Evolutionary conservation across 2,113 vertebrate species (phyloP).

Genomic region (Anser brachyrhynchus): DNA sequence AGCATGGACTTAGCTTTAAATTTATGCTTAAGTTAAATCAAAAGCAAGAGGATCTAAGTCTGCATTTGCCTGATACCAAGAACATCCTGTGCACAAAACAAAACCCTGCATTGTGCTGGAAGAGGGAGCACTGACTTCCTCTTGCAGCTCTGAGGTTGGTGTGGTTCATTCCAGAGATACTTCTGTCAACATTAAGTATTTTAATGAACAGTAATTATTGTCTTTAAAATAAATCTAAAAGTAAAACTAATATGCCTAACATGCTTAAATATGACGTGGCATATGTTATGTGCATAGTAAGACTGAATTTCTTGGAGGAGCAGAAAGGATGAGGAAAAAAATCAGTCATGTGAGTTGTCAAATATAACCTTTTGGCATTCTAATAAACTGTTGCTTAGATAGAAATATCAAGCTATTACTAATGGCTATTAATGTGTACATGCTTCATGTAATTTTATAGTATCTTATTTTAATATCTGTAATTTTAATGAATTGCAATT

Average conservation of each 20-base stretch:
- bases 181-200: not conserved
- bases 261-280: conserved; percentile 19
- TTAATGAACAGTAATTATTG: not conserved
- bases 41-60: not conserved
- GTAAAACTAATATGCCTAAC: not conserved
- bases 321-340: conserved; percentile 63
- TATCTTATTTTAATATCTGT: conserved; percentile 95
- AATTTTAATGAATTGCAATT: conserved; percentile 99
- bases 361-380: conserved; percentile 84
- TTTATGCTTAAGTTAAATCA: not conserved
- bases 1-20: conserved; percentile 14
- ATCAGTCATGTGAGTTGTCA: conserved; percentile 83
- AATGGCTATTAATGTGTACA: conserved; percentile 92
- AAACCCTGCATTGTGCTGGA: not conserved
- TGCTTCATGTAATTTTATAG: conserved; percentile 96
- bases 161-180: not conserved
- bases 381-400: conserved; percentile 85
- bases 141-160: not conserved
- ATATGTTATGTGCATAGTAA: not conserved
- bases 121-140: not conserved
- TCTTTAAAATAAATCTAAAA: not conserved
- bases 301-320: conserved; percentile 65
- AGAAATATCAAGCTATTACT: conserved; percentile 89
- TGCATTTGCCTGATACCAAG: not conserved
- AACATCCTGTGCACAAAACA: not conserved